Evolutionary conservation across 2,797 vertebrate genomes (phyloP).

Genomic region (Glyptemys insculpta): DNA sequence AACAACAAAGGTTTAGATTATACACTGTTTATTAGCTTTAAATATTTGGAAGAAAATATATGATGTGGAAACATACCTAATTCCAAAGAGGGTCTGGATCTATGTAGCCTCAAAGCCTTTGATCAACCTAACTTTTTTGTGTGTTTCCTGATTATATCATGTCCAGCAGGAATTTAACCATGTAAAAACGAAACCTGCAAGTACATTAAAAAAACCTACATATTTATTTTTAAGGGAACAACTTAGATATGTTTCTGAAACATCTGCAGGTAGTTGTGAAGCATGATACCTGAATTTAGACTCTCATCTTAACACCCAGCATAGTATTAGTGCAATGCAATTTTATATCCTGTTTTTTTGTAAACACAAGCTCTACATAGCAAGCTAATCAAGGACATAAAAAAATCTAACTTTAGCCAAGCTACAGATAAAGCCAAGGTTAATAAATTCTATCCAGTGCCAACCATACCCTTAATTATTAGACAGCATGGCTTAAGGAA

Average conservation of each 20-base stretch:
- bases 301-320: not conserved
- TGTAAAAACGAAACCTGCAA: not conserved
- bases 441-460: not conserved
- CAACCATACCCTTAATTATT: not conserved
- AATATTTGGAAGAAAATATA: not conserved
- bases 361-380: not conserved
- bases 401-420: not conserved
- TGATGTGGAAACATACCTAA: not conserved
- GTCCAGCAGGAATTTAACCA: not conserved
- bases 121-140: not conserved
- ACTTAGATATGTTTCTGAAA: not conserved
- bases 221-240: not conserved
- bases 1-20: not conserved
- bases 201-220: not conserved
- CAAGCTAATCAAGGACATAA: not conserved
- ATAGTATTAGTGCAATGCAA: not conserved
- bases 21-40: not conserved
- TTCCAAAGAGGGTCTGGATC: not conserved
- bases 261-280: not conserved
- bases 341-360: not conserved
- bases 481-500: not conserved
- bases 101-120: not conserved
- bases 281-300: not conserved
- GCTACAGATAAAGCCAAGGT: not conserved
- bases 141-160: not conserved